Base-by-base conservation (phyloP, 1,140 invertebrate species). In the Leptonema lineaticorne region DNA sequence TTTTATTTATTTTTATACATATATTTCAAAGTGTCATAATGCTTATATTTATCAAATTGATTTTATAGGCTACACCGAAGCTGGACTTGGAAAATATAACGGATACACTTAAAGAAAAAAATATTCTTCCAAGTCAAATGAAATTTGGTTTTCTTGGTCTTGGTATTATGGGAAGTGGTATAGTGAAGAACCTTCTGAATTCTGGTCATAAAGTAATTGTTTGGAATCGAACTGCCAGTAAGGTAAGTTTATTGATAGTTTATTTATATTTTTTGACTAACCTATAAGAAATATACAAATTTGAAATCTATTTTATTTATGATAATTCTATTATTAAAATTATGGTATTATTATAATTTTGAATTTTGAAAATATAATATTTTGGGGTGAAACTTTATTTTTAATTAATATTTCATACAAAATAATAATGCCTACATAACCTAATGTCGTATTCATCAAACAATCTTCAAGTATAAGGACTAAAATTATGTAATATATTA, bases 81-180 rank as follows among this genome's bases (percentile, higher is more conserved):
- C 77, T 95, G 20, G 92, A 95, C 76, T 83, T 95, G 63, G 87
- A 87, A 77, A 88, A 86, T 29, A 85, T 93, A 0, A 91, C 92
- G 0, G 88, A 93, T 73, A 90, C 90, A 0, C 78, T 94, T 3
- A 90, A 91, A 75, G 89, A 92, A 67, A 95, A 94, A 77, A 92
- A 94, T 69, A 95, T 97, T 67, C 86, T 88, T 63, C 90, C 95
- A 1, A 95, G 94, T 9, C 86, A 86, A 63, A 87, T 94, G 76
- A 94, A 90, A 75, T 96, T 98, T 77, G 96, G 96, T 11, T 98
- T 98, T 79, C 86, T 98, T 30, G 96, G 96, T 0, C 85, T 98
- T 7, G 95, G 96, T 41, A 95, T 94, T 74, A 98, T 98, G 92
- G 96, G 96, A n/a, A 90, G 91, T 46, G 93, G 94, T 18, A 95